Evolutionary conservation across 2,888 invertebrate genomes (phyloP).

Genomic region (Polietes domitor): DNA sequence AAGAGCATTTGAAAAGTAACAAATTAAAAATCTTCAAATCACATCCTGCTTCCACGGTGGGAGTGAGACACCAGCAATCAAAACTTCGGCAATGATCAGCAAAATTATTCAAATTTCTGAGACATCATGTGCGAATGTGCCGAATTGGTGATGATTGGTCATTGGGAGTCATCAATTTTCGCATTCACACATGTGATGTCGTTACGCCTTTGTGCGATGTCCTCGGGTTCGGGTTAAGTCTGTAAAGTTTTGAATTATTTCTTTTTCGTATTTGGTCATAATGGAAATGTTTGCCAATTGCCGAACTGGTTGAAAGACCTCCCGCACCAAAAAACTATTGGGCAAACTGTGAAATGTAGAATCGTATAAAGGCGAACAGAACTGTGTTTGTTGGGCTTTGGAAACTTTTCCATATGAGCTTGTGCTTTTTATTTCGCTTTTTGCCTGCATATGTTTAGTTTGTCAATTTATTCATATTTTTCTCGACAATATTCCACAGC

Average conservation of each 20-base stretch:
- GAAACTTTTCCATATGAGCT: not conserved
- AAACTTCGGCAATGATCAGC: constrained; percentile 7
- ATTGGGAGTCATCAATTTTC: constrained; percentile 27
- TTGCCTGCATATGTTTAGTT: not conserved
- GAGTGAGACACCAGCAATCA: not conserved
- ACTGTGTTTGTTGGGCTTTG: not conserved
- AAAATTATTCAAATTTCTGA: constrained; percentile 12
- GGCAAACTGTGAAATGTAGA: not conserved
- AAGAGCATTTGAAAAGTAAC: constrained; percentile 11
- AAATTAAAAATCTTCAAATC: constrained; percentile 25
- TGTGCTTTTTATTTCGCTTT: not conserved
- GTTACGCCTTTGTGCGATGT: not conserved
- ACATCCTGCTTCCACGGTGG: not conserved
- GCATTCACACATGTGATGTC: constrained; percentile 31
- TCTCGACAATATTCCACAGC: not conserved
- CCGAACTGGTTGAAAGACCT: not conserved
- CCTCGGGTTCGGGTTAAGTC: not conserved
- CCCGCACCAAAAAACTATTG: not conserved
- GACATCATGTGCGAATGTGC: constrained; percentile 14
- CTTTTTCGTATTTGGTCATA: not conserved
- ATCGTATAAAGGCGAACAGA: not conserved
- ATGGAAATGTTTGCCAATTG: constrained; percentile 17
- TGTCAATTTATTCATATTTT: constrained; percentile 34
- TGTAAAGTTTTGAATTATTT: constrained; percentile 34
- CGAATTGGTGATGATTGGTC: constrained; percentile 22